Conservation (phyloP, 2,113 vertebrate species). For the Peromyscus maniculatus region DNA sequence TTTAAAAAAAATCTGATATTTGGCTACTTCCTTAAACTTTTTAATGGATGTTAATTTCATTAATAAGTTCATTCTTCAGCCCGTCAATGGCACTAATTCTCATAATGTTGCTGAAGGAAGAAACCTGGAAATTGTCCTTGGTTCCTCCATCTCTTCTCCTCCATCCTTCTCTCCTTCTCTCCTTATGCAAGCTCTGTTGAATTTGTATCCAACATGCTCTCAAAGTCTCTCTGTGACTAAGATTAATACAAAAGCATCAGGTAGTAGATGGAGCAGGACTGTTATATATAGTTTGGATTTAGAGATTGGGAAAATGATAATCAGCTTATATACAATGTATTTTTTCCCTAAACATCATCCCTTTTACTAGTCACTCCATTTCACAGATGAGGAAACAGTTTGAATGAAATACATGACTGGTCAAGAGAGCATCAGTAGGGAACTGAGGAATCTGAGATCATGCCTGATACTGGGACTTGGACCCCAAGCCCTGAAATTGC, state of each 20-base stretch:
- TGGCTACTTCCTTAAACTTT: constrained; percentile 21
- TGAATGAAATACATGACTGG: neutral
- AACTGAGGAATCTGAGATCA: neutral
- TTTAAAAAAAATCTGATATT: neutral
- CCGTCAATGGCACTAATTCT: neutral
- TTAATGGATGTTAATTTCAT: neutral
- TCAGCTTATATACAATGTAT: neutral
- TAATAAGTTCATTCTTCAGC: neutral
- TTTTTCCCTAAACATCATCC: neutral
- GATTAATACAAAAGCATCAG: constrained; percentile 12
- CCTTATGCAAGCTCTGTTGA: neutral
- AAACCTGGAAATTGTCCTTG: neutral
- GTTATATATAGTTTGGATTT: neutral
- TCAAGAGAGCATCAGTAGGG: neutral
- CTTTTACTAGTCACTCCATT: neutral
- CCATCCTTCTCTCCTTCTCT: neutral
- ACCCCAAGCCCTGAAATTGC: neutral
- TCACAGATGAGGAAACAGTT: neutral
- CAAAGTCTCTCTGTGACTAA: constrained; percentile 9
- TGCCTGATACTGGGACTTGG: neutral
- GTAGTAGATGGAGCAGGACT: neutral
- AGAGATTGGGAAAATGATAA: neutral
- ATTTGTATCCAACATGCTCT: neutral
- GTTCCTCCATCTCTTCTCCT: neutral
- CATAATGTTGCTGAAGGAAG: neutral